Base-by-base conservation (phyloP, 64 coral and sea anemone species). In the Catalaphyllia jardinei region DNA sequence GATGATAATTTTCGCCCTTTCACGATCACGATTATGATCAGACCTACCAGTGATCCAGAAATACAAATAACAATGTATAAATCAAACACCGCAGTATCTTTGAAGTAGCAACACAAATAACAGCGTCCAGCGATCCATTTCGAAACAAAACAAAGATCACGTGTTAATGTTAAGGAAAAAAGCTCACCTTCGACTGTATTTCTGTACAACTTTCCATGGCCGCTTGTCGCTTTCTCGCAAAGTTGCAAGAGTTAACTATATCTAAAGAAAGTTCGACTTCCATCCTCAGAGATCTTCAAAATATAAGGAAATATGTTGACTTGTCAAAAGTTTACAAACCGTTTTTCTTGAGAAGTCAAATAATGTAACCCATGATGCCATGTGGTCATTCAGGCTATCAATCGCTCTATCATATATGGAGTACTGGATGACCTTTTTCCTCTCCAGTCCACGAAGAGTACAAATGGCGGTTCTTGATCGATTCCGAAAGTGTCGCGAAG, bases 171-270 rank as follows among this genome's bases (percentile, higher is more conserved):
- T 1, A 28, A n/a, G 10, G 7, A 25, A 8, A 24, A 69, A n/a
- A 7, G 65, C 42, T 67, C 46, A 61, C 80, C 60, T 65, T 64
- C 31, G 24, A 19, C 46, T 20, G 60, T 65, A 46, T 33, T 39
- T 46, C 80, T 17, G 79, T 12, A 42, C 31, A 46, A 38, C 30
- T 67, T 24, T 83, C 80, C 39, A 49, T 10, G 49, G 39, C 80
- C 4, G 80, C 80, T 20, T 83, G 80, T 22, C 80, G 80, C 33
- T 83, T 83, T 67, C 80, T 64, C 29, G 61, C 59, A 24, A 67
- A 39, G 61, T 83, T 83, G 8, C 59, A 83, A 25, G 80, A 20
- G 15, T 67, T 64, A 1, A 67, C 31, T 17, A 39, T 14, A 62
- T 67, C 80, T 30, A 67, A 22, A 83, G 60, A 49, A 42, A 38